Evolutionary conservation across 2,888 invertebrate genomes (phyloP).

Genomic region (Elegia similella): DNA sequence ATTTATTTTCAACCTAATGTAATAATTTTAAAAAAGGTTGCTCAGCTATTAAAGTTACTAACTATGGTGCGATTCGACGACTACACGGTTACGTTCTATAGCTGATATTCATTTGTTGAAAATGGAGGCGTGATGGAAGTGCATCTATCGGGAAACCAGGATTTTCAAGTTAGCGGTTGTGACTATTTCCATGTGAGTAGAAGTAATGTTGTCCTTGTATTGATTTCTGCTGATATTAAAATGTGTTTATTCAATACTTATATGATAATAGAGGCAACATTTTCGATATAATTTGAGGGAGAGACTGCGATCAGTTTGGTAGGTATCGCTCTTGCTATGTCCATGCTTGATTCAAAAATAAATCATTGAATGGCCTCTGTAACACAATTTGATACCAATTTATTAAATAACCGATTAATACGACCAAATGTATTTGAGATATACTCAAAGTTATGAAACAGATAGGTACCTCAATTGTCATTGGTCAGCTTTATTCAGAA

Average conservation of each 20-base stretch:
- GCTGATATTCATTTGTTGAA: constrained; percentile 75
- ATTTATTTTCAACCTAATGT: too few relatives aligned
- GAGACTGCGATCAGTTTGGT: constrained; percentile 65
- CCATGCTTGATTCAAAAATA: constrained; percentile 51
- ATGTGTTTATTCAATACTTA: constrained; percentile 39
- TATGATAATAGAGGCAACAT: constrained; percentile 32
- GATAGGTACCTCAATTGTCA: constrained; percentile 24
- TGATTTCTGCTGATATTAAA: constrained; percentile 51
- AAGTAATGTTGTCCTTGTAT: constrained; percentile 41
- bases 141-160: constrained; percentile 63
- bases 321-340: constrained; percentile 50
- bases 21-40: not conserved
- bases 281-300: constrained; percentile 72
- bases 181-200: constrained; percentile 57
- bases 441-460: constrained; percentile 3
- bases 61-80: constrained; percentile 30
- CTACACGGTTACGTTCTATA: constrained; percentile 45
- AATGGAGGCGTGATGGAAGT: constrained; percentile 77
- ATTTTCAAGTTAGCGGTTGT: constrained; percentile 71
- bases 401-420: not conserved
- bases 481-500: constrained; percentile 52
- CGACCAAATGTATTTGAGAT: not conserved
- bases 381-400: not conserved
- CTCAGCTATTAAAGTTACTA: constrained; percentile 26
- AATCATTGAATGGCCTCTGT: not conserved